phyloP scores from a whole-genome alignment of 92 coral and sea anemone species.

The Chrysogorgia sp. region DNA sequence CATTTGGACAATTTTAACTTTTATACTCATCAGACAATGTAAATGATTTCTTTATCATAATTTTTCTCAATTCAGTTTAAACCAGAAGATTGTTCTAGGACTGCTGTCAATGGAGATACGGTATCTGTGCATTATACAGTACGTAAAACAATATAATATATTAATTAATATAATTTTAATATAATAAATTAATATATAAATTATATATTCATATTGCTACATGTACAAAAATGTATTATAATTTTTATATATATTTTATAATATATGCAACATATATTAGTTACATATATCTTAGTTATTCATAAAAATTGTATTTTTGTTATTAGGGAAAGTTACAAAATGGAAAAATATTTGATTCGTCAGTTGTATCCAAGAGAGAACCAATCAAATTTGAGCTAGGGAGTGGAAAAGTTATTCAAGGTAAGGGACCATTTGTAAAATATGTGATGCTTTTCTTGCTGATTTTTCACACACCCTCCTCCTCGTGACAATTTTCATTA shows the following conservation, averaged over 20 bases:
- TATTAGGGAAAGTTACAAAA: slow-evolving; percentile 80
- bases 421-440: no score
- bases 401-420: slow-evolving; percentile 91
- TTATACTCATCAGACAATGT: neutral
- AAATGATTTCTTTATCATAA: neutral
- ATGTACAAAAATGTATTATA: no score
- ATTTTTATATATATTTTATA: neutral
- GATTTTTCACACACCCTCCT: no score
- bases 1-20: neutral
- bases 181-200: neutral
- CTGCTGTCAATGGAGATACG: slow-evolving; percentile 79
- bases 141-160: neutral
- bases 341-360: slow-evolving; percentile 90
- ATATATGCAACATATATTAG: no score
- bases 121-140: slow-evolving; percentile 95
- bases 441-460: no score
- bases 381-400: slow-evolving; percentile 91
- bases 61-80: slow-evolving; percentile 65
- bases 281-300: no score
- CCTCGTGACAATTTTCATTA: no score
- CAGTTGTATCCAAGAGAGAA: slow-evolving; percentile 73
- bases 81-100: slow-evolving; percentile 77
- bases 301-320: neutral
- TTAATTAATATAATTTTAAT: no score
- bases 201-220: neutral